phyloP scores from a whole-genome alignment of 2,113 vertebrate genomes.

The Strix aluco region DNA sequence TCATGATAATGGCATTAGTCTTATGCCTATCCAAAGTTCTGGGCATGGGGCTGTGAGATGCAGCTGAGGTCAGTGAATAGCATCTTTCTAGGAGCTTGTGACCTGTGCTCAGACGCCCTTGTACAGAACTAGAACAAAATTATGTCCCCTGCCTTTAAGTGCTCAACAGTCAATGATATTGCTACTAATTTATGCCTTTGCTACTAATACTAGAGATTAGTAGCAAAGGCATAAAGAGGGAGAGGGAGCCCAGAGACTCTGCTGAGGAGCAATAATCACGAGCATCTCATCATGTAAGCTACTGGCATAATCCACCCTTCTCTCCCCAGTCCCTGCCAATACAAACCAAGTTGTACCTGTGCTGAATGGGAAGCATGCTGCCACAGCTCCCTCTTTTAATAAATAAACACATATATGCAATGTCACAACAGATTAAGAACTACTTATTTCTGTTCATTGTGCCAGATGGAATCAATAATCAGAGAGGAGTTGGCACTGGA shows the following conservation, averaged over 20 bases:
- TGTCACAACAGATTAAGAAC: constrained; percentile 66
- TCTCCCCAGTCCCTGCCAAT: background rate
- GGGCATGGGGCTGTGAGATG: background rate
- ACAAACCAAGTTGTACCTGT: background rate
- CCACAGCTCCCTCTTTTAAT: constrained; percentile 16
- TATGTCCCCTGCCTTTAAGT: background rate
- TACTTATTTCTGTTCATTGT: constrained; percentile 64
- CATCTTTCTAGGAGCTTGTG: background rate
- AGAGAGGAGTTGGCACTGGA: background rate
- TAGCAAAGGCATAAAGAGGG: background rate
- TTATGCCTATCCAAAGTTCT: background rate
- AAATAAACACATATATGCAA: constrained; percentile 65
- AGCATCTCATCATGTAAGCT: background rate
- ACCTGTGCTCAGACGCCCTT: background rate
- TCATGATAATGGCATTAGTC: background rate
- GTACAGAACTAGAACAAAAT: background rate
- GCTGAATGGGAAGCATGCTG: background rate
- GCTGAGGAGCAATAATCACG: background rate
- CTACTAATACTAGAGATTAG: background rate
- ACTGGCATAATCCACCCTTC: background rate
- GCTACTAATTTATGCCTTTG: too few species aligned
- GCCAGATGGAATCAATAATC: constrained; percentile 62
- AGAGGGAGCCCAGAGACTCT: background rate
- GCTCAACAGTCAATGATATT: background rate
- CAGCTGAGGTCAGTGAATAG: background rate